Conservation (phyloP, 2,888 invertebrate species). For the Cataglyphis albicans region DNA sequence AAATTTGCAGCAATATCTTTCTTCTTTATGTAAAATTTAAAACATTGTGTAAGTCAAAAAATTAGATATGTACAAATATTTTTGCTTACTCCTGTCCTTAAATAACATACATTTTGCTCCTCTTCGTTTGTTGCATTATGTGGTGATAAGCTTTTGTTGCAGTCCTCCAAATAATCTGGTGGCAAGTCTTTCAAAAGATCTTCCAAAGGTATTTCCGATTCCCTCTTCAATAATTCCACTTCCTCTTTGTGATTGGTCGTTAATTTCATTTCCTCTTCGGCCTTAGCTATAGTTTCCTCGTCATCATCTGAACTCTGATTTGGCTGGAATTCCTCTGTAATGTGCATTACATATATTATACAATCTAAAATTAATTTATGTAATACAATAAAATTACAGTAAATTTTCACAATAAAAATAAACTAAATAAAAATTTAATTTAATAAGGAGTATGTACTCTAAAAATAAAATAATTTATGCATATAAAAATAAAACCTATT, state of each 20-base stretch:
- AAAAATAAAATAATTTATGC: neutral
- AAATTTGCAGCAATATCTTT: neutral
- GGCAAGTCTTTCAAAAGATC: slow-evolving; percentile 94
- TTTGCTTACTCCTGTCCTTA: neutral
- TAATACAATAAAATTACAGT: neutral
- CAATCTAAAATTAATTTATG: neutral
- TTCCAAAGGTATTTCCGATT: slow-evolving; percentile 95
- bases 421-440: neutral
- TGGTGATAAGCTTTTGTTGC: slow-evolving; percentile 87
- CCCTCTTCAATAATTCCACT: slow-evolving; percentile 94
- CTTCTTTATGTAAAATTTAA: neutral
- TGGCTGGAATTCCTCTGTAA: slow-evolving; percentile 94
- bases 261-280: slow-evolving; percentile 90
- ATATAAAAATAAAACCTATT: neutral
- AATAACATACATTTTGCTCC: slow-evolving; percentile 57
- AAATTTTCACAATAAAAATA: neutral
- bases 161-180: slow-evolving; percentile 92
- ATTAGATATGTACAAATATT: neutral
- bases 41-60: neutral
- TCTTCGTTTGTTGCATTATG: slow-evolving; percentile 74
- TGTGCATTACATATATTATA: slow-evolving; percentile 14
- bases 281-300: slow-evolving; percentile 97
- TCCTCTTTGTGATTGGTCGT: slow-evolving; percentile 90
- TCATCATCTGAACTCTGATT: slow-evolving; percentile 93
- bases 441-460: neutral